These are phyloP conservation scores for Morone chrysops DNA, from an alignment of 2,113 vertebrate species.

Conservation along the genomic window DNA sequence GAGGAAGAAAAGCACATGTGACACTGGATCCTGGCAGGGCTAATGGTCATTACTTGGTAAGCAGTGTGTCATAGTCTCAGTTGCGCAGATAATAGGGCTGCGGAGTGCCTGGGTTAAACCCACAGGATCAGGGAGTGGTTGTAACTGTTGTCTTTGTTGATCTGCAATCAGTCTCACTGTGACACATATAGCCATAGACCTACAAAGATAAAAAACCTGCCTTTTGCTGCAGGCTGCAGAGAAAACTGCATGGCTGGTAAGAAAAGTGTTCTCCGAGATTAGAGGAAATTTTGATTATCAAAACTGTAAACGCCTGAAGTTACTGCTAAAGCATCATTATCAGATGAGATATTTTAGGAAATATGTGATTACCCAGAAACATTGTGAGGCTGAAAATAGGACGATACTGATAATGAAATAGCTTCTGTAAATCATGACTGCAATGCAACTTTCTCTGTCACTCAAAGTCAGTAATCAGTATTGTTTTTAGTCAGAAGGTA, in stretches of 20 bases:
- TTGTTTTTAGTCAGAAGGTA: constrained; percentile 59
- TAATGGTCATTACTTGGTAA: constrained; percentile 71
- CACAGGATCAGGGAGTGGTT: constrained; percentile 71
- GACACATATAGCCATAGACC: constrained; percentile 58
- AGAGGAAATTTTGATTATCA: not conserved
- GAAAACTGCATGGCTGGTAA: constrained; percentile 15
- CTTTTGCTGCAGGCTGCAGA: constrained; percentile 32
- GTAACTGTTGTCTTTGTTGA: constrained; percentile 72
- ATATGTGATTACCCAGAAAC: constrained; percentile 15
- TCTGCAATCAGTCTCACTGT: constrained; percentile 70
- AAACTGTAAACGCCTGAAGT: constrained; percentile 5
- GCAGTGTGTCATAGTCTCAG: constrained; percentile 59
- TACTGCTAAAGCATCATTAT: not conserved
- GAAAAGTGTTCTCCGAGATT: constrained; percentile 33
- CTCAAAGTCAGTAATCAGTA: constrained; percentile 34
- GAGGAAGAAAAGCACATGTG: constrained; percentile 66
- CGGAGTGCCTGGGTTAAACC: constrained; percentile 56
- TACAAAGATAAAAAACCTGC: constrained; percentile 61
- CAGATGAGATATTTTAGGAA: constrained; percentile 17
- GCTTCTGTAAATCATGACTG: not conserved
- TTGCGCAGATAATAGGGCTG: constrained; percentile 49
- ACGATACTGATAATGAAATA: constrained; percentile 5
- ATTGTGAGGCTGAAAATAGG: not conserved
- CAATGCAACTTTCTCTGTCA: constrained; percentile 33
- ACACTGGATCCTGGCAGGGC: constrained; percentile 70